Evolutionary conservation across 2,797 vertebrate species (phyloP).

Genomic region (Sebastes nivosus): DNA sequence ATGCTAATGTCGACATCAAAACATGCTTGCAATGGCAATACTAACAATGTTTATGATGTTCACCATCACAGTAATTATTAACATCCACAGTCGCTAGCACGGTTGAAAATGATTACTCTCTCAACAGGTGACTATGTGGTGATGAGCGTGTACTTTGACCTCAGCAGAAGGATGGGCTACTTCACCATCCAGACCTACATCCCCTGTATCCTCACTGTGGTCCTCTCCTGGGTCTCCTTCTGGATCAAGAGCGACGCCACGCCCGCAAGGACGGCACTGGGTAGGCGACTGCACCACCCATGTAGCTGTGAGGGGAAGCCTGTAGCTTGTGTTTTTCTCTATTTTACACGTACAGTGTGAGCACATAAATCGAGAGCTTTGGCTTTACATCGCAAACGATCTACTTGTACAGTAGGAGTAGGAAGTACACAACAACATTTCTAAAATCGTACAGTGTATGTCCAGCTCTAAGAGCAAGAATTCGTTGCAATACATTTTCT

Average conservation of each 20-base stretch:
- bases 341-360: too few relatives aligned
- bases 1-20: too few relatives aligned
- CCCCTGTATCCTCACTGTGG: constrained; percentile 96
- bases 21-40: too few relatives aligned
- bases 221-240: constrained; percentile 97
- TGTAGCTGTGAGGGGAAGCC: not conserved
- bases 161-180: constrained; percentile 97
- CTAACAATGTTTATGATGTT: too few relatives aligned
- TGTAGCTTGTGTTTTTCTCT: too few relatives aligned
- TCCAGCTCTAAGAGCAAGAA: not conserved
- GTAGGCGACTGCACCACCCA: constrained; percentile 67
- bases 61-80: too few relatives aligned
- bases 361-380: too few relatives aligned
- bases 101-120: not conserved
- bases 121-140: constrained; percentile 92
- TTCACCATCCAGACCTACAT: constrained; percentile 99
- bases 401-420: too few relatives aligned
- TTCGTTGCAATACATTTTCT: not conserved
- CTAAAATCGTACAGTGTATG: too few relatives aligned
- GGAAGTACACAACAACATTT: too few relatives aligned
- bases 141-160: constrained; percentile 96
- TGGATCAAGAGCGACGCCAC: constrained; percentile 99
- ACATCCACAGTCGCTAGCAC: too few relatives aligned
- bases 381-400: too few relatives aligned
- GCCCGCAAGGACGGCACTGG: constrained; percentile 93